Evolutionary conservation across 2,797 vertebrate genomes (phyloP).

Genomic region (Leucoraja ocellata): DNA sequence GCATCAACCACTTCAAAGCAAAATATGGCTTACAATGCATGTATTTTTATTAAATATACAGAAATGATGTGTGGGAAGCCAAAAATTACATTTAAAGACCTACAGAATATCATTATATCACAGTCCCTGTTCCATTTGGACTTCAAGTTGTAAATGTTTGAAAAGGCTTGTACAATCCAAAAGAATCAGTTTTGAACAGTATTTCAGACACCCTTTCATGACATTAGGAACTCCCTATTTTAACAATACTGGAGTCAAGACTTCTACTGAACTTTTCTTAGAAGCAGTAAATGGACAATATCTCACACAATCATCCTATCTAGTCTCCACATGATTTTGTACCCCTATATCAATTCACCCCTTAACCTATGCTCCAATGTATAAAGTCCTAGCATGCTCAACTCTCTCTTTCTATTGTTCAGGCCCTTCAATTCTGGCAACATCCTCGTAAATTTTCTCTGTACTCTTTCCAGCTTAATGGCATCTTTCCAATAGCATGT

Average conservation of each 20-base stretch:
- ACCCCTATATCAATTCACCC: too few species aligned
- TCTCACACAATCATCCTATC: background rate
- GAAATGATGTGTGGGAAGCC: background rate
- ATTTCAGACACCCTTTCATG: background rate
- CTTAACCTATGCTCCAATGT: too few species aligned
- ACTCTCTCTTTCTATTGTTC: too few species aligned
- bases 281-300: background rate
- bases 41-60: background rate
- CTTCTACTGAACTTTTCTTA: background rate
- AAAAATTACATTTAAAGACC: background rate
- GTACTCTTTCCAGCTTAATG: too few species aligned
- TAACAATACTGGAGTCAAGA: background rate
- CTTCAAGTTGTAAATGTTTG: background rate
- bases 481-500: too few species aligned
- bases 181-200: background rate
- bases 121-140: background rate
- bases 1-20: background rate
- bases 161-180: background rate
- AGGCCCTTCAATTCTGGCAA: too few species aligned
- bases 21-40: background rate
- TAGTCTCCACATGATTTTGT: too few species aligned
- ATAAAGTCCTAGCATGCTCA: too few species aligned
- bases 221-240: background rate
- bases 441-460: too few species aligned
- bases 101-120: background rate